Evolutionary conservation across 2,888 invertebrate genomes (phyloP).

Genomic region (Eumerus sabulonum): DNA sequence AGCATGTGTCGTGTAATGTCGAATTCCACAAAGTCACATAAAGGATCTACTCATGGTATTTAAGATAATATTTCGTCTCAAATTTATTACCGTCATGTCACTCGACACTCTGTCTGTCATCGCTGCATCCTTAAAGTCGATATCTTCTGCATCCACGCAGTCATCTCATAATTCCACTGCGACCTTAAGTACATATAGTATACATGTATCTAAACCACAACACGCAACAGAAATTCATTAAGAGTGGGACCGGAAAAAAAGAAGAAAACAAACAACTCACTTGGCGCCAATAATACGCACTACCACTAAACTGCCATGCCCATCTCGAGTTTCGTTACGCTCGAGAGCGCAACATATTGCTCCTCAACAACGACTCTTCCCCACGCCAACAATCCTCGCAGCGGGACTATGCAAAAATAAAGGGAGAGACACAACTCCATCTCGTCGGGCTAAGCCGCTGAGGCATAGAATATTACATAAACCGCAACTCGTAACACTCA

Average conservation of each 20-base stretch:
- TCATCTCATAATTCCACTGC: no score
- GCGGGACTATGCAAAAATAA: constrained; percentile 31
- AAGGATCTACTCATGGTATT: no score
- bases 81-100: neutral
- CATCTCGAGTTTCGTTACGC: constrained; percentile 48
- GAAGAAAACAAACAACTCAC: neutral
- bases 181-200: no score
- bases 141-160: constrained; percentile 8
- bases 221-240: no score
- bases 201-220: no score
- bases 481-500: neutral
- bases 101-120: constrained; percentile 17
- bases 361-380: constrained; percentile 28
- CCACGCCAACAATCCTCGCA: constrained; percentile 27
- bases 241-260: no score
- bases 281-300: constrained; percentile 54
- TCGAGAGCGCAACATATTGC: constrained; percentile 32
- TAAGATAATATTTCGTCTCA: no score
- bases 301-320: constrained; percentile 6
- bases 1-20: no score
- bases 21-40: no score
- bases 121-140: neutral
- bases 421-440: constrained; percentile 11
- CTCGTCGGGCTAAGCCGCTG: constrained; percentile 21
- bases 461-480: constrained; percentile 43